Base-by-base conservation (phyloP, 2,113 vertebrate species). In the Xyliphius kryptos region DNA sequence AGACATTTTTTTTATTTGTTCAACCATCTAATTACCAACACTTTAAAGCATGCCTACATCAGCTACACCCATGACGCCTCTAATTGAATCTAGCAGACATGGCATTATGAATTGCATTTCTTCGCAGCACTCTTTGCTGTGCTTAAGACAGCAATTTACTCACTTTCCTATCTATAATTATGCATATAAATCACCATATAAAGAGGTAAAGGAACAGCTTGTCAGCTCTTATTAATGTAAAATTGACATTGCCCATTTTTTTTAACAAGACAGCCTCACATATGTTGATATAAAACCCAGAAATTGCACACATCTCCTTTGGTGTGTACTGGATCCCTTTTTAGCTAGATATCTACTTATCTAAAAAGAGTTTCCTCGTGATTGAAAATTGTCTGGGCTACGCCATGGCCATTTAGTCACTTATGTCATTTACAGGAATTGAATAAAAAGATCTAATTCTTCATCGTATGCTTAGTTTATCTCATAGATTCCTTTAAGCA, bases 41-140 rank as follows among this genome's bases (percentile, higher is more conserved):
- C 22, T 26, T 56, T 38, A 44, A 54, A 70, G 69, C 60, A 69
- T 67, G 76, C 69, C 66, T 74, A 79, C 22, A n/a, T n/a, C n/a
- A 76, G 78, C 79, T 61, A 74, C 71, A 63, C 6, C 69, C 67
- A 57, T 69, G 79, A 81, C 85, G 83, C 80, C 78, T 84, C 80
- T 87, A 84, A 88, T 89, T 82, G 83, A 77, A 53, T 38, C 56
- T 38, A 79, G 80, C 79, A 82, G 78, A 82, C 71, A 17, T 61
- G 58, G 53, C 38, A 37, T 20, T 9, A 58, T 53, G 60, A 48
- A 44, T 41, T n/a, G 7, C 16, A 14, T 67, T 60, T 71, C 22
- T 55, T 40, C 14, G 48, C 16, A 20, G 11, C 38, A 13, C 53
- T 15, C 41, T 15, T 19, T 41, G 36, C 37, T 15, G 15, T 46